Conservation (phyloP, 2,797 vertebrate genomes). For the Galago senegalensis region DNA sequence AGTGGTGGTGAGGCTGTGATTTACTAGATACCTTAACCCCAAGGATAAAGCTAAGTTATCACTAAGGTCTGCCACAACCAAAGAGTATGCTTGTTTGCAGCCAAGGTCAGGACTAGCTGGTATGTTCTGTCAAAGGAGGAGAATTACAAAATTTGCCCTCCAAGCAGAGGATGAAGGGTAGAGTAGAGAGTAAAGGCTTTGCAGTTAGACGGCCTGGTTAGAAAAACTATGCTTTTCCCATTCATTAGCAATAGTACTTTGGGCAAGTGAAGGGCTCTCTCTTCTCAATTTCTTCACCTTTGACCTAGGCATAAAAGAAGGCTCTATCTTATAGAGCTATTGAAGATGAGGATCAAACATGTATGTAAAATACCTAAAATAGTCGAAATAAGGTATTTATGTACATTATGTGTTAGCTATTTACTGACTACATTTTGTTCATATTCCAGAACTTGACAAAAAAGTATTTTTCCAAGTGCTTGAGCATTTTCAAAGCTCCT, state of each 20-base stretch:
- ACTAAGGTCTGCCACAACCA: background rate
- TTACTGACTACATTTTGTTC: slow-evolving; percentile 9
- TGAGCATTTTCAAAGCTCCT: slow-evolving; percentile 29
- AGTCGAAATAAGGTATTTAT: slow-evolving; percentile 24
- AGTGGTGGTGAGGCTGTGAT: background rate
- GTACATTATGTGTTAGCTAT: background rate
- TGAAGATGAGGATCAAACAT: background rate
- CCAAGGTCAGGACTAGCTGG: background rate
- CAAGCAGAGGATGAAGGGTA: background rate
- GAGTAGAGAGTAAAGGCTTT: background rate
- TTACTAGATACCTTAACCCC: background rate
- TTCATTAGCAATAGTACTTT: background rate
- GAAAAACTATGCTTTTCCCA: background rate
- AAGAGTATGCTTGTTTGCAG: background rate
- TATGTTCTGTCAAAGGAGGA: background rate
- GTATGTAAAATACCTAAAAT: background rate
- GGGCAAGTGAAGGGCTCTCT: slow-evolving; percentile 8
- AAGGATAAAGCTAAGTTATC: slow-evolving; percentile 2
- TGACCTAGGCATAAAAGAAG: background rate
- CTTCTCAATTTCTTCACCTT: slow-evolving; percentile 27
- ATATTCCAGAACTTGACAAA: slow-evolving; percentile 33
- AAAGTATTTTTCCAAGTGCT: slow-evolving; percentile 8
- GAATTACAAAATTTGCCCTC: background rate
- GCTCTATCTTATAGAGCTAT: background rate
- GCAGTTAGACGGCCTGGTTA: background rate